phyloP scores from a whole-genome alignment of 2,888 invertebrate genomes.

The Caenorhabditis afra region DNA sequence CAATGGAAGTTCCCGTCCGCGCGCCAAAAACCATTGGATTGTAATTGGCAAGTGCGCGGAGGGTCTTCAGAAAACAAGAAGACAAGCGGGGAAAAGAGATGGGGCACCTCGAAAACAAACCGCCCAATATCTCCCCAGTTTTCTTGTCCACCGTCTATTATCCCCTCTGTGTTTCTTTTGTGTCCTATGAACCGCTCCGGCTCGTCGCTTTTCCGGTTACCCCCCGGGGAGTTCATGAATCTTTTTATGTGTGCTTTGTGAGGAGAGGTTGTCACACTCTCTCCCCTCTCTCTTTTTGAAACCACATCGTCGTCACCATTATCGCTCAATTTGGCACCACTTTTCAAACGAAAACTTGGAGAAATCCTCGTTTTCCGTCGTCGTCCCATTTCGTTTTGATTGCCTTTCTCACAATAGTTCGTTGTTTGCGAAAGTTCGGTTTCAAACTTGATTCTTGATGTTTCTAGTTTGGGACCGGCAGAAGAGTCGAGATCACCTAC shows the following conservation, averaged over 20 bases:
- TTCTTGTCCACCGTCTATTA: not conserved
- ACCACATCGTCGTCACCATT: conserved; percentile 7
- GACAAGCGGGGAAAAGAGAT: not conserved
- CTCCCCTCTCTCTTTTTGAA: not conserved
- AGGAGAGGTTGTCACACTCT: conserved; percentile 7
- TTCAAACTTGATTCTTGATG: not conserved
- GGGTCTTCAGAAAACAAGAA: conserved; percentile 9
- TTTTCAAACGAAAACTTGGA: not conserved
- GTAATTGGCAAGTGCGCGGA: conserved; percentile 11
- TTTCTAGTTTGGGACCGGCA: not conserved
- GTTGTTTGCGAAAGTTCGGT: not conserved
- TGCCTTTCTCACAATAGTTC: not conserved
- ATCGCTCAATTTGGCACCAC: conserved; percentile 8
- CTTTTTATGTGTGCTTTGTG: conserved; percentile 27
- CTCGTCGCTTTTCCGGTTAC: conserved; percentile 1
- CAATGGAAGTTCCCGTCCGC: not conserved
- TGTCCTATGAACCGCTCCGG: not conserved
- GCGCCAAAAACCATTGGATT: conserved; percentile 10
- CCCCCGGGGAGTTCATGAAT: conserved; percentile 24
- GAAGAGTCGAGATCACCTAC: no score
- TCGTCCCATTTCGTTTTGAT: conserved; percentile 9
- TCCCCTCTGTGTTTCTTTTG: conserved; percentile 3
- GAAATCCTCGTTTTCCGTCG: not conserved
- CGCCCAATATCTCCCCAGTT: not conserved
- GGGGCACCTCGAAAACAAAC: conserved; percentile 10